Base-by-base conservation (phyloP, 2,888 invertebrate genomes). In the Poecilobothrus nobilitatus region DNA sequence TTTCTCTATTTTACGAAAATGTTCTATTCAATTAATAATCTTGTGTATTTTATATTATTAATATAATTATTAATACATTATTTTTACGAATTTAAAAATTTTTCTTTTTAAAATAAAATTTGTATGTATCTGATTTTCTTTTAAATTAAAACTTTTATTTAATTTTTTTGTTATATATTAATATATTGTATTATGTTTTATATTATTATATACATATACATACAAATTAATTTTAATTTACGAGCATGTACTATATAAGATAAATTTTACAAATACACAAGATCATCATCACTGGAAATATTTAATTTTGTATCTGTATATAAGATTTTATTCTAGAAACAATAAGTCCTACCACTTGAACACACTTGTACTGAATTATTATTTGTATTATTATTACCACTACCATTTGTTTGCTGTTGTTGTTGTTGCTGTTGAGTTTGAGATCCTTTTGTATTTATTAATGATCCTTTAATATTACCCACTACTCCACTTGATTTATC, bases 261-360 rank as follows among this genome's bases (percentile, higher is more conserved):
- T 4, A 27, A 27, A 27, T 27, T 37, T 78, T 77, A 79, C 77
- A 79, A 73, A 73, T 77, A 79, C 71, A 78, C 77, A 68, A 79
- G 76, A 70, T 78, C 76, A 67, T 73, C 72, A 68, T 74, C 73
- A 69, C 73, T 72, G 66, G 67, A 71, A 68, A 71, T 69, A 68
- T 71, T 70, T 67, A 72, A 71, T 67, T 73, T 73, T 70, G 72
- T 71, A 71, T 74, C 72, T 69, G 73, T 73, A 71, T 72, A 73
- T 72, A 73, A 72, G 71, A 75, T 72, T 75, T 75, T 74, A 73
- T 77, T 77, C 79, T 80, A 80, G 78, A 80, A 80, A 75, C 80
- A 80, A 73, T 80, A 79, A 71, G 79, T 78, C 66, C 79, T 76
- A 63, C 76, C 78, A 63, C 77, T 74, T 66, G 75, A 73, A 67